These are phyloP conservation scores for Hecatera dysodea DNA, from an alignment of 2,888 invertebrate species.

Conservation along the genomic window DNA sequence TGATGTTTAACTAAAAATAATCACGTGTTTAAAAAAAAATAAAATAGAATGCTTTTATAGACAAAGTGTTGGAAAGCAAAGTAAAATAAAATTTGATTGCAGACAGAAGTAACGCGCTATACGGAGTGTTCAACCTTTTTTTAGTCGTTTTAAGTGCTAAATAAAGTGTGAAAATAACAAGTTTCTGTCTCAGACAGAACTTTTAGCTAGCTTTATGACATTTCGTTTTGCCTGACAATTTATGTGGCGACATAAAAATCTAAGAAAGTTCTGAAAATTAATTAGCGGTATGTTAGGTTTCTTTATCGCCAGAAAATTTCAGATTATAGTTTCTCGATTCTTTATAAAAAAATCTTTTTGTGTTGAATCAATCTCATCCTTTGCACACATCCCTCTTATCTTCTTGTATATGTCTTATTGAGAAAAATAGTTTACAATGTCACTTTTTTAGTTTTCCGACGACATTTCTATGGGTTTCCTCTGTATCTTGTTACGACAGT, in stretches of 20 bases:
- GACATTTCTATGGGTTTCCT: constrained; percentile 14
- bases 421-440: no score
- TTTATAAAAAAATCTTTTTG: no score
- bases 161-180: constrained; percentile 59
- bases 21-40: constrained; percentile 27
- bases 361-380: no score
- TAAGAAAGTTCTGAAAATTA: constrained; percentile 32
- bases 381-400: no score
- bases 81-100: constrained; percentile 55
- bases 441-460: no score
- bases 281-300: constrained; percentile 31
- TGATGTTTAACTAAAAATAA: constrained; percentile 50
- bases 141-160: constrained; percentile 51
- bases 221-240: constrained; percentile 44
- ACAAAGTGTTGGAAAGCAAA: constrained; percentile 21
- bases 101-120: constrained; percentile 34
- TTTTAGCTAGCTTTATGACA: constrained; percentile 50
- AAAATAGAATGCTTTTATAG: constrained; percentile 28
- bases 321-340: no score
- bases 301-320: no score
- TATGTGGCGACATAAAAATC: constrained; percentile 39
- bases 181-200: constrained; percentile 52
- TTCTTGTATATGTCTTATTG: no score
- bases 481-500: constrained; percentile 14
- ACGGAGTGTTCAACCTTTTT: constrained; percentile 50